phyloP scores from a whole-genome alignment of 2,113 vertebrate genomes.

The Barnardius zonarius region DNA sequence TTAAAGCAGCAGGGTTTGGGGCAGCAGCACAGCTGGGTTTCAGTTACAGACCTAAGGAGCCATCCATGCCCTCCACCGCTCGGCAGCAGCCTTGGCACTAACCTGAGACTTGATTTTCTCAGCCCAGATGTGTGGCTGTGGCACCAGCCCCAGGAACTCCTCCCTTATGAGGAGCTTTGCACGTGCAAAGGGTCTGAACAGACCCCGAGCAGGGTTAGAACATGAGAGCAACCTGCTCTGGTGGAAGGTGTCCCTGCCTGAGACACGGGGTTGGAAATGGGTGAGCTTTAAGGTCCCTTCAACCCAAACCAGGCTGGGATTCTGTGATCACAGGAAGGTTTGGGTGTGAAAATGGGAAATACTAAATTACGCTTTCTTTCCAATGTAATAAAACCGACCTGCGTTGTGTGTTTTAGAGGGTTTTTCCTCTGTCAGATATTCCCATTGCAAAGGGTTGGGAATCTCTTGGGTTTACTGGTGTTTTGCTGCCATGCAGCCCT shows the following conservation, averaged over 20 bases:
- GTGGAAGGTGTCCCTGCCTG: background rate
- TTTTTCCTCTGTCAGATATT: background rate
- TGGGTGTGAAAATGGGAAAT: background rate
- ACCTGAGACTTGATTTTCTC: background rate
- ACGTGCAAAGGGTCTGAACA: background rate
- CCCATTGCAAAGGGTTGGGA: background rate
- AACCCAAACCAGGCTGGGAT: background rate
- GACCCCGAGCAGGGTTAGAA: fast-evolving
- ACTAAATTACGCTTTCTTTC: background rate
- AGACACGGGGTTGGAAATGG: background rate
- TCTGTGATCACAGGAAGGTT: background rate
- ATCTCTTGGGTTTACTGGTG: background rate
- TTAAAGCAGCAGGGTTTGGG: fast-evolving
- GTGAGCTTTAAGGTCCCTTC: background rate
- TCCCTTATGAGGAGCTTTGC: fast-evolving
- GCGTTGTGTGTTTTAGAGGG: fast-evolving
- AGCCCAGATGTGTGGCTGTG: background rate
- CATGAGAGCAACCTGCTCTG: fast-evolving
- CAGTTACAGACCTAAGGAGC: background rate
- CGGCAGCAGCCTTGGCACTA: background rate
- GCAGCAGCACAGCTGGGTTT: background rate
- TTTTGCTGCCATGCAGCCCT: background rate
- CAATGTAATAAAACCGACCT: background rate
- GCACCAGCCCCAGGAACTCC: background rate
- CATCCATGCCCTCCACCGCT: background rate